phyloP scores from a whole-genome alignment of 2,888 invertebrate species.

The Papilio protenor region DNA sequence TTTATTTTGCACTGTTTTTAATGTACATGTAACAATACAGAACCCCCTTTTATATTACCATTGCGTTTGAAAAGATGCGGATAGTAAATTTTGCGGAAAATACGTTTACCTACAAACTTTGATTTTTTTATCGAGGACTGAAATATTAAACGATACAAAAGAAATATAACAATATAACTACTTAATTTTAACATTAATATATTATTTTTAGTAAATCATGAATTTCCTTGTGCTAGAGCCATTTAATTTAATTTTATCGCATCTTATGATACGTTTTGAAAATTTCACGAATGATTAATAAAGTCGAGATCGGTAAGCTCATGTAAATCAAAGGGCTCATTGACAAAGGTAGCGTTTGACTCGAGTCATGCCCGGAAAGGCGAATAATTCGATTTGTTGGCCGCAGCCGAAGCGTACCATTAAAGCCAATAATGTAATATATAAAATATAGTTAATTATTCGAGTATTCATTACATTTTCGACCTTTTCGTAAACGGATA shows the following conservation, averaged over 20 bases:
- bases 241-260: no score
- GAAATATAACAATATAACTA: no score
- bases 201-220: no score
- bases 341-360: constrained; percentile 58
- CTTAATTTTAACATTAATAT: no score
- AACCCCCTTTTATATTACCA: neutral
- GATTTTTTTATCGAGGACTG: no score
- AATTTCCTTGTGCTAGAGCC: no score
- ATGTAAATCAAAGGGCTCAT: constrained; percentile 55
- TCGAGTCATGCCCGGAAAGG: constrained; percentile 57
- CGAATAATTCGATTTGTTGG: constrained; percentile 67
- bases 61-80: no score
- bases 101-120: no score
- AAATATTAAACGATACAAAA: no score
- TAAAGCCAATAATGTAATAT: constrained; percentile 59
- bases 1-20: constrained; percentile 36
- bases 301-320: neutral
- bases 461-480: neutral
- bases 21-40: constrained; percentile 15
- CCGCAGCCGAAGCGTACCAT: constrained; percentile 54
- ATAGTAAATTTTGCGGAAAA: no score
- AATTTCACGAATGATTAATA: neutral
- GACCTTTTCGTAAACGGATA: neutral
- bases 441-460: constrained; percentile 24
- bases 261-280: neutral